Evolutionary conservation across 2,888 invertebrate genomes (phyloP), one percentile per base, ranked within the genome.

Genomic region (Creontiades dilutus): DNA sequence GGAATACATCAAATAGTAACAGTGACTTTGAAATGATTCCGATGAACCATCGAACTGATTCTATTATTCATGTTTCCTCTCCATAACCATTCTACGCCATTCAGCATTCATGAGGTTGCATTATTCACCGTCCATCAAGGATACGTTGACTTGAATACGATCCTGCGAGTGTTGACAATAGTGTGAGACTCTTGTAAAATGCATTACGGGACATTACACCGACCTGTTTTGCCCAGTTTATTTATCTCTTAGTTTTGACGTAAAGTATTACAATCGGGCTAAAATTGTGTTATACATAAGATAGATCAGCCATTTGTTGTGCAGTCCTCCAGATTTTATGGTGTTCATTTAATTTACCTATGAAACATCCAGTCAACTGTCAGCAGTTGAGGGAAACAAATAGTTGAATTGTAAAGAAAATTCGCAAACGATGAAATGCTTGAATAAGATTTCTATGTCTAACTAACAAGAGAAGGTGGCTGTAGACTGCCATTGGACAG

Each of bases 121-220:
- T 46, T 78, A 78, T 78, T 78, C 78, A 78, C 47, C 47, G 78
- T 78, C 78, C 78, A 78, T 78, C 78, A 68, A 68, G 68, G 68
- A 68, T 68, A 68, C 68, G 68, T 23, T 9, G 0, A 68, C 23
- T 19, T 68, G 68, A 23, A 68, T 68, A 68, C 68, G 68, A 68
- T 68, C 27, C 23, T 23, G 27, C 19, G 19, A 47, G 47, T 78
- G 78, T 78, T 78, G 78, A 78, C 78, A 78, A 78, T 78, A 78
- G 37, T 19, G 78, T 46, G 78, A 28, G 14, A 78, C 78, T 78
- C 78, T 37, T 78, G 78, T 78, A 78, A 78, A 78, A 78, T 78
- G 78, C 78, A 78, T 78, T 46, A 19, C 78, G 46, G 37, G 7
- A 68, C 68, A 27, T 68, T 68, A 23, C 68, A 23, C 68, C 27